Evolutionary conservation across 1,140 invertebrate species (phyloP).

Genomic region (Bathynomus jamesi): DNA sequence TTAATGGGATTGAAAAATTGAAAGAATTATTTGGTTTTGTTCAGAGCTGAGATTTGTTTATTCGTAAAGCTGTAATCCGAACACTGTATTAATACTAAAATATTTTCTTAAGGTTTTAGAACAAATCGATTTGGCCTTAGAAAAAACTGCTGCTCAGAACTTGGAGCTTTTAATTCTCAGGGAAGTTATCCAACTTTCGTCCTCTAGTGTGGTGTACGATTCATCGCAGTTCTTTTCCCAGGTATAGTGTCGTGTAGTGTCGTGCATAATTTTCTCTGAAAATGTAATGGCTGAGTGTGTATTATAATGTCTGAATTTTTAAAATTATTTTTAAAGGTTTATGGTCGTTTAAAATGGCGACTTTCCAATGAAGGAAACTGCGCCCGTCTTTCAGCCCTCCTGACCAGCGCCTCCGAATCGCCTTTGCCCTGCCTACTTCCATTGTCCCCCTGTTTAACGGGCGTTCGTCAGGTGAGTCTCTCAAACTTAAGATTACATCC

Average conservation of each 20-base stretch:
- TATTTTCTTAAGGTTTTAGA: not conserved
- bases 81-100: too few relatives aligned
- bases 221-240: not conserved
- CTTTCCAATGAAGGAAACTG: not conserved
- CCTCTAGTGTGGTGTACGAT: not conserved
- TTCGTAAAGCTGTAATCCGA: too few relatives aligned
- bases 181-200: not conserved
- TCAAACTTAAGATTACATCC: too few relatives aligned
- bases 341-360: not conserved
- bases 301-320: not conserved
- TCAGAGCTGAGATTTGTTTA: too few relatives aligned
- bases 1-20: too few relatives aligned
- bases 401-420: slow-evolving; percentile 10
- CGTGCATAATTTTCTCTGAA: too few relatives aligned
- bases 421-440: slow-evolving; percentile 33
- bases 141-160: not conserved
- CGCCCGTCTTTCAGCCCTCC: slow-evolving; percentile 14
- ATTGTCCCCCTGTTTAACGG: slow-evolving; percentile 26
- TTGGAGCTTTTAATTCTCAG: not conserved
- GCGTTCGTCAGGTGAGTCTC: slow-evolving; percentile 20
- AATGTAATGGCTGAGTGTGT: not conserved
- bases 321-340: not conserved
- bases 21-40: too few relatives aligned
- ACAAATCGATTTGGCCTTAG: not conserved
- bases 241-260: too few relatives aligned